A percentile compares a stretch with the other conserved stretches of the same genome.
These are phyloP conservation scores for Strigamia maritima DNA, from an alignment of 2,888 invertebrate species.

Conservation along the genomic window DNA sequence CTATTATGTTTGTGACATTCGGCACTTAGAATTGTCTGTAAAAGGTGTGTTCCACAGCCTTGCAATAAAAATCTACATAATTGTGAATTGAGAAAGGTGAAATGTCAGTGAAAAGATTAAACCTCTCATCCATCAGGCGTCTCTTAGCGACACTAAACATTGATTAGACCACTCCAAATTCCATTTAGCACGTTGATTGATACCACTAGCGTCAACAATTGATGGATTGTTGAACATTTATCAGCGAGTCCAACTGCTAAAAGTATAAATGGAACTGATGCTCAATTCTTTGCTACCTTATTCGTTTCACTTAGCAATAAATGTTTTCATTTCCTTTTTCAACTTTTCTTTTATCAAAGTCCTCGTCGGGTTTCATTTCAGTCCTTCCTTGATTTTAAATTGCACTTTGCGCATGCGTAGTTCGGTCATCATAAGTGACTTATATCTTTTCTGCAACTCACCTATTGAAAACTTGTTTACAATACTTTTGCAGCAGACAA, in stretches of 20 bases:
- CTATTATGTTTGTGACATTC: no score
- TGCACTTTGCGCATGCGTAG: no score
- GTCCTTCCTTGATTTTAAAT: no score
- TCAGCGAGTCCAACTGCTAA: not conserved
- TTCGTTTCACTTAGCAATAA: no score
- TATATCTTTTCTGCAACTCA: no score
- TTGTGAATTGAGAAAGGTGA: not conserved
- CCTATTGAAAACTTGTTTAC: not conserved
- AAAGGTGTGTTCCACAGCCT: not conserved
- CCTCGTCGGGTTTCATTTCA: no score
- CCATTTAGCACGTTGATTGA: slow-evolving; percentile 11
- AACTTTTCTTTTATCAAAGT: no score
- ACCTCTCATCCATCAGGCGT: not conserved
- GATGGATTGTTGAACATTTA: not conserved
- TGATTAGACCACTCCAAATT: slow-evolving; percentile 20
- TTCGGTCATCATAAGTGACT: no score
- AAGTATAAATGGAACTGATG: not conserved
- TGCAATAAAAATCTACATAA: not conserved
- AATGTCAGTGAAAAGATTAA: slow-evolving; percentile 4
- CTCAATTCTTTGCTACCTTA: not conserved
- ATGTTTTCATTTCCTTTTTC: no score
- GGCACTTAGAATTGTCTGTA: not conserved
- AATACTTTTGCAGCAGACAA: not conserved
- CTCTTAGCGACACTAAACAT: slow-evolving; percentile 13
- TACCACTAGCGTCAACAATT: not conserved